phyloP scores from a whole-genome alignment of 2,113 vertebrate species.

The Pampusana beccarii region DNA sequence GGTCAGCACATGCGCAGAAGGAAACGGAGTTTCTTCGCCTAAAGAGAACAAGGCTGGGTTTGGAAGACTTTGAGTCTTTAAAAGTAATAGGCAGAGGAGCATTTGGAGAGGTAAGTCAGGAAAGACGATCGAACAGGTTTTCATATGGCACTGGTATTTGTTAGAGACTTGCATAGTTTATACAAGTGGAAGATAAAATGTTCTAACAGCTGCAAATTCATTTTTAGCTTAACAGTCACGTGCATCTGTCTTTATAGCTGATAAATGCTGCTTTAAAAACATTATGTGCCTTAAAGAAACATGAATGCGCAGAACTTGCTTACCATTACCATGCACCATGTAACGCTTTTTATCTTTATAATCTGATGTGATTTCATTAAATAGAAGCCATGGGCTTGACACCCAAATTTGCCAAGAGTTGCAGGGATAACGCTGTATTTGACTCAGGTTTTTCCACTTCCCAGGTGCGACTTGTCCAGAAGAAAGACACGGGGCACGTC shows the following conservation, averaged over 20 bases:
- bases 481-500: slow-evolving; percentile 97
- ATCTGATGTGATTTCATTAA: accelerated
- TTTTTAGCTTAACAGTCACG: background rate
- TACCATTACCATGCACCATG: accelerated
- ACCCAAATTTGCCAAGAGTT: accelerated
- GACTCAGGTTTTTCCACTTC: background rate
- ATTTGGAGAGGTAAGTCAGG: slow-evolving; percentile 83
- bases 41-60: slow-evolving; percentile 83
- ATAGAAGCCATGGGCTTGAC: background rate
- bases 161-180: background rate
- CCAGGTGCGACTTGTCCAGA: slow-evolving; percentile 96
- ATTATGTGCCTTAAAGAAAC: background rate
- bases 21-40: slow-evolving; percentile 86
- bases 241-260: background rate
- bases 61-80: slow-evolving; percentile 87
- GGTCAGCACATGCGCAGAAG: slow-evolving; percentile 84
- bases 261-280: background rate
- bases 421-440: background rate
- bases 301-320: too few species aligned
- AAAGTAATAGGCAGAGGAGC: slow-evolving; percentile 89
- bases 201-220: background rate
- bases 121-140: accelerated
- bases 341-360: too few species aligned
- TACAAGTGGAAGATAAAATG: background rate
- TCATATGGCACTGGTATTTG: background rate